Base-by-base conservation (phyloP, 2,888 invertebrate species). In the Dasysyrphus tricinctus region DNA sequence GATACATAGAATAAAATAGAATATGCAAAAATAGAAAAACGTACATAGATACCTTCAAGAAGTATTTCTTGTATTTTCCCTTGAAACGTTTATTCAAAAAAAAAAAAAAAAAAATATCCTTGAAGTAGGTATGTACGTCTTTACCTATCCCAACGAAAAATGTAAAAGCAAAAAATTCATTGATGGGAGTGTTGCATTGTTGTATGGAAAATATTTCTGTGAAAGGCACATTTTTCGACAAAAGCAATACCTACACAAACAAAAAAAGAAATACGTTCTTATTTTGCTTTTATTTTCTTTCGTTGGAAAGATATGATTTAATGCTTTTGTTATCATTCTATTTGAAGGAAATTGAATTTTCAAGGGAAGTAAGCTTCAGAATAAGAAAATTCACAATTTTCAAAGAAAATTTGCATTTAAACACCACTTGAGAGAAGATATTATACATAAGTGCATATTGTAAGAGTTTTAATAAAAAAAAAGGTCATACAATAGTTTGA, bases 121-220 rank as follows among this genome's bases (percentile, higher is more conserved):
- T 77, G 47, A 73, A 65, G 7, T 32, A n/a, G n/a, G n/a, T n/a
- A n/a, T n/a, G n/a, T 37, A 24, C 24, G 24, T 61, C 37, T 24
- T 49, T 57, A 34, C 34, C 8, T 37, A 54, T 44, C 24, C 14
- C 12, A 19, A 37, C 6, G 34, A 37, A 42, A 70, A 56, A n/a
- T 2, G 16, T 29, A 56, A 29, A n/a, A 12, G 2, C 2, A 39
- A 42, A 24, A 24, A n/a, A 42, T 5, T 6, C 61, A 61, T 61
- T 61, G 61, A 61, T 61, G 39, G 61, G 61, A 42, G 32, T 72
- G 44, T 73, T 73, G 72, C 57, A 59, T 72, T 72, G 57, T 42
- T 57, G 47, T 12, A n/a, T 6, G 34, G 12, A 42, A 61, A 42
- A 61, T 61, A 61, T 44, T 44, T 61, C 4, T 42, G 39, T 19